Percentiles rank a stretch among this genome's conserved stretches.
Evolutionary conservation across 1,140 invertebrate species (phyloP).

Genomic region (Sarcophaga bullata): DNA sequence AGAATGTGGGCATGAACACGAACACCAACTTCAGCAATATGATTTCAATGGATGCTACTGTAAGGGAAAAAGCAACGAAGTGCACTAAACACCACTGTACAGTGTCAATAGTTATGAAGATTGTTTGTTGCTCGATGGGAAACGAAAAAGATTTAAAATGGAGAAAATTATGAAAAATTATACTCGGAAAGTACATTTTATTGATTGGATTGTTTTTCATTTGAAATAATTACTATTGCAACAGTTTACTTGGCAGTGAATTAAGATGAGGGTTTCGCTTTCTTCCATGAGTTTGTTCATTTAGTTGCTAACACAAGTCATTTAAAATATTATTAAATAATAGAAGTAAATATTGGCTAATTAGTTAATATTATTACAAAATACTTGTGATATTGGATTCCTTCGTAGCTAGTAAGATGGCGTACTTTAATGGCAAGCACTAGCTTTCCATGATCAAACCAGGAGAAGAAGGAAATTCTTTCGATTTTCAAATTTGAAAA

Average conservation of each 20-base stretch:
- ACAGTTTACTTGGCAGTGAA: background rate
- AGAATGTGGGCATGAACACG: background rate
- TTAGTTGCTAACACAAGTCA: too few species aligned
- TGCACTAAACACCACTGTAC: background rate
- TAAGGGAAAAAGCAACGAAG: background rate
- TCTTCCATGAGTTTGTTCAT: too few species aligned
- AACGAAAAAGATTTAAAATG: constrained; percentile 1
- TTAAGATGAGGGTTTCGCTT: too few species aligned
- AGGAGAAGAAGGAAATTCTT: too few species aligned
- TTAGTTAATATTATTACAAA: too few species aligned
- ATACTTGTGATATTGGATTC: too few species aligned
- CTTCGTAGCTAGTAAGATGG: too few species aligned
- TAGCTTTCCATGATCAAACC: too few species aligned
- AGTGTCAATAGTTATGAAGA: constrained; percentile 2
- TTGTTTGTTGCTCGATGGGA: background rate
- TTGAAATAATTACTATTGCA: background rate
- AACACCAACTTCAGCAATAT: background rate
- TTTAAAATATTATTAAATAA: too few species aligned
- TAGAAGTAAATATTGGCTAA: too few species aligned
- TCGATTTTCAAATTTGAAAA: too few species aligned
- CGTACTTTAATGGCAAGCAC: too few species aligned
- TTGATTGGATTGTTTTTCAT: background rate
- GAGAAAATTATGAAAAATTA: constrained; percentile 18
- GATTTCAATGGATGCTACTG: background rate
- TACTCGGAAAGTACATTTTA: background rate